Evolutionary conservation across 2,888 invertebrate genomes (phyloP), one percentile per base, ranked within the genome.

Genomic region (Poecilobothrus nobilitatus): DNA sequence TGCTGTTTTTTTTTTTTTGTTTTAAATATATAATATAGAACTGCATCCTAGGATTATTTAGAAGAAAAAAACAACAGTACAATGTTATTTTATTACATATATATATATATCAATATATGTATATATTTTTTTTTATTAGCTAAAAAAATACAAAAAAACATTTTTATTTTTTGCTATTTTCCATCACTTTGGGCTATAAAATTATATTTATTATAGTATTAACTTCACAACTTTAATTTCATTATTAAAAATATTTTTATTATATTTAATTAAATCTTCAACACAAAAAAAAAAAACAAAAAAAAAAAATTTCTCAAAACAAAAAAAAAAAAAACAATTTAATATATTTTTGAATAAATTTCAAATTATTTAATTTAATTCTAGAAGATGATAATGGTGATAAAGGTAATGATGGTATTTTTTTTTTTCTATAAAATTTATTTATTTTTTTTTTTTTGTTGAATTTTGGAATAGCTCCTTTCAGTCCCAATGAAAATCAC

Each of bases 401-500:
- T 53, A 18, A 53, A 6, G 15, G 18, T 18, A 53, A 18, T 53
- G 5, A 27, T 27, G 27, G 27, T 4, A 53, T 53, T n/a, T 18
- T 15, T 41, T 41, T 15, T 41, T 12, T 41, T 41, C 9, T 41
- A 12, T 41, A 12, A 9, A 41, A 41, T 41, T 41, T 6, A 41
- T 41, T 41, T 27, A 27, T 27, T 27, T 27, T 27, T n/a, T 61
- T 63, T 63, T 63, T 6, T 63, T 63, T 63, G 27, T 63, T 63
- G 5, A 15, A 22, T 63, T 15, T 63, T 27, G 63, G 27, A 63
- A 63, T 27, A 72, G 74, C 73, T 76, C 75, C 73, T 75, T 75
- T 76, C 76, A 72, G 72, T 75, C 75, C 75, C 72, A 76, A 75
- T 74, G 75, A 76, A 77, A 75, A 74, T 76, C 74, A 72, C 73